Evolutionary conservation across 2,888 invertebrate species (phyloP).

Genomic region (Macrosoma leucophasiata): DNA sequence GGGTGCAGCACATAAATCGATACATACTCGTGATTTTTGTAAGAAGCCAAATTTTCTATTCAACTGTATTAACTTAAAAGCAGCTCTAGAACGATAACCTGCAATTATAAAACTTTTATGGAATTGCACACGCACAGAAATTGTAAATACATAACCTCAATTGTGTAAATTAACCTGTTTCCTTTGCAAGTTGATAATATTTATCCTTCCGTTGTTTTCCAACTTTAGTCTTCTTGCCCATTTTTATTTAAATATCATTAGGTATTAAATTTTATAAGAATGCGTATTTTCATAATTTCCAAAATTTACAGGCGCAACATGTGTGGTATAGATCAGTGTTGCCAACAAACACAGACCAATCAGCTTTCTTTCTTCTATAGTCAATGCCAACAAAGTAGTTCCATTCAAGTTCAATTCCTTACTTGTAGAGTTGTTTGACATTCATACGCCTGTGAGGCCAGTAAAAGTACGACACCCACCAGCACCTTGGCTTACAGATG

Average conservation of each 20-base stretch:
- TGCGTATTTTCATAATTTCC: no score
- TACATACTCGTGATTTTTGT: slow-evolving; percentile 95
- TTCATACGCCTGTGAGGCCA: no score
- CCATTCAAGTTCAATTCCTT: no score
- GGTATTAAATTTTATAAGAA: no score
- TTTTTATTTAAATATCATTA: slow-evolving; percentile 47
- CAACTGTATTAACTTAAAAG: slow-evolving; percentile 99
- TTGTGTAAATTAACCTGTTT: slow-evolving; percentile 84
- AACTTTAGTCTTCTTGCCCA: slow-evolving; percentile 97
- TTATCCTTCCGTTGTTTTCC: slow-evolving; percentile 99
- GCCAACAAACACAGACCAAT: no score
- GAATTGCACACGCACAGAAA: neutral
- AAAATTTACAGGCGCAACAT: no score
- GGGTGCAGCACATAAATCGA: slow-evolving; percentile 99
- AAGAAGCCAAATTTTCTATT: slow-evolving; percentile 98
- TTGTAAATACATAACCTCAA: neutral
- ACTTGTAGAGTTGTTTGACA: no score
- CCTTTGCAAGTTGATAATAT: slow-evolving; percentile 98
- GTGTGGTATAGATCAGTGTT: no score
- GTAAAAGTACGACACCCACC: no score
- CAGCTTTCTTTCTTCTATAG: no score
- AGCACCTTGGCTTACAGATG: no score
- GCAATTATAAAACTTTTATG: slow-evolving; percentile 26
- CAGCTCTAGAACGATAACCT: slow-evolving; percentile 98
- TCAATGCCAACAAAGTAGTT: no score